Evolutionary conservation across 2,797 vertebrate genomes (phyloP).

Genomic region (Amazonetta brasiliensis): DNA sequence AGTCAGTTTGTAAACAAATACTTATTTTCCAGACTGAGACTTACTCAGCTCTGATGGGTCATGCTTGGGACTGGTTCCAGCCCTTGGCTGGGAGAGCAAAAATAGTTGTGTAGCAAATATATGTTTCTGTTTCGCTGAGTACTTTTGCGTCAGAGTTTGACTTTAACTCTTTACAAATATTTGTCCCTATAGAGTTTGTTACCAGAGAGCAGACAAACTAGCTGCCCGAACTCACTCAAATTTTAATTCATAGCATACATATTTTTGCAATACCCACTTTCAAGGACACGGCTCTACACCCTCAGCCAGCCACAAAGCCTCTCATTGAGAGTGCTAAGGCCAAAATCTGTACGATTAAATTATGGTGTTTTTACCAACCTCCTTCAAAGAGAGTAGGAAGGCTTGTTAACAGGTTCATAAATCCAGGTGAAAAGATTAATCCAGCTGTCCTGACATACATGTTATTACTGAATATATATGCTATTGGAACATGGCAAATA

Average conservation of each 20-base stretch:
- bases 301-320: neutral
- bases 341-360: neutral
- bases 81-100: neutral
- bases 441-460: neutral
- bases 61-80: neutral
- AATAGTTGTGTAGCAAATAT: neutral
- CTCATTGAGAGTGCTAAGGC: neutral
- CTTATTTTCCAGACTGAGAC: neutral
- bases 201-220: neutral
- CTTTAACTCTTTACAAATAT: neutral
- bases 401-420: neutral
- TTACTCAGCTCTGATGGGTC: constrained; percentile 13
- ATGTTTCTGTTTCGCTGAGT: neutral
- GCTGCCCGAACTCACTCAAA: neutral
- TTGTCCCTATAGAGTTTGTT: neutral
- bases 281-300: accelerated
- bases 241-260: neutral
- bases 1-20: constrained; percentile 9
- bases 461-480: neutral
- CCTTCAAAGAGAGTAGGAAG: neutral
- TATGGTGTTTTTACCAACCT: neutral
- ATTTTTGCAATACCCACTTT: neutral
- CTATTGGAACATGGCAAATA: neutral
- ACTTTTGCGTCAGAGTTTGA: neutral
- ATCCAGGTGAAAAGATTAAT: neutral